Percentiles rank a stretch among this genome's conserved stretches.
phyloP scores from a whole-genome alignment of 2,888 invertebrate species.

The Maniola hyperantus region DNA sequence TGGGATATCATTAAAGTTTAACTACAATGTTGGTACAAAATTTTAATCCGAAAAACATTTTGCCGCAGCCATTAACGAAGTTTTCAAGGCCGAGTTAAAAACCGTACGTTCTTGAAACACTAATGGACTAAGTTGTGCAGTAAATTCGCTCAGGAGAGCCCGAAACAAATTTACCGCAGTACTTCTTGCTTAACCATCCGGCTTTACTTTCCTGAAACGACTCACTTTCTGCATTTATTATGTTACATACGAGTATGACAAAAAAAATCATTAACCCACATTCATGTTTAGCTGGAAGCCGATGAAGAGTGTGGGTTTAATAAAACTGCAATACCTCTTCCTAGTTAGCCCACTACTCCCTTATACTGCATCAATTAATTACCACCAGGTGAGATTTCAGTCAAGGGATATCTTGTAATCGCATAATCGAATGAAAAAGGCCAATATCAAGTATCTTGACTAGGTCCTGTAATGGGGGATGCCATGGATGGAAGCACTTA shows the following conservation, averaged over 20 bases:
- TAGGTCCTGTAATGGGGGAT: too few species aligned
- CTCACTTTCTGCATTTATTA: neutral
- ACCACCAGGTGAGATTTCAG: too few species aligned
- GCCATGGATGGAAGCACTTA: too few species aligned
- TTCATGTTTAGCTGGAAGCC: too few species aligned
- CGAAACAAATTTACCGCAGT: conserved; percentile 17
- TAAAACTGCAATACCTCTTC: too few species aligned
- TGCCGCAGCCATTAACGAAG: conserved; percentile 35
- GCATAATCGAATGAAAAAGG: too few species aligned
- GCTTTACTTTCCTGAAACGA: neutral
- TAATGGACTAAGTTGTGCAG: conserved; percentile 39
- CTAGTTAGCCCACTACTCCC: too few species aligned
- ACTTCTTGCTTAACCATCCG: conserved; percentile 7
- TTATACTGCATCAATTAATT: too few species aligned
- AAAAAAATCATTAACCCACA: too few species aligned
- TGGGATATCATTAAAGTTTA: conserved; percentile 33
- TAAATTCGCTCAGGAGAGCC: conserved; percentile 26
- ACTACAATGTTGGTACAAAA: conserved; percentile 30
- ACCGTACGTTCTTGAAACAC: conserved; percentile 33
- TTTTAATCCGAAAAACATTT: conserved; percentile 39
- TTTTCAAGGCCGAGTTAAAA: conserved; percentile 39
- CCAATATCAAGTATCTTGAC: too few species aligned
- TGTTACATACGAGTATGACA: neutral
- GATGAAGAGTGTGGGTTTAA: too few species aligned
- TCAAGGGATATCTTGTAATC: too few species aligned